Percentiles rank a stretch among this genome's conserved stretches.
These are phyloP conservation scores for Hydrolagus colliei DNA, from an alignment of 2,797 vertebrate genomes.

Conservation along the genomic window DNA sequence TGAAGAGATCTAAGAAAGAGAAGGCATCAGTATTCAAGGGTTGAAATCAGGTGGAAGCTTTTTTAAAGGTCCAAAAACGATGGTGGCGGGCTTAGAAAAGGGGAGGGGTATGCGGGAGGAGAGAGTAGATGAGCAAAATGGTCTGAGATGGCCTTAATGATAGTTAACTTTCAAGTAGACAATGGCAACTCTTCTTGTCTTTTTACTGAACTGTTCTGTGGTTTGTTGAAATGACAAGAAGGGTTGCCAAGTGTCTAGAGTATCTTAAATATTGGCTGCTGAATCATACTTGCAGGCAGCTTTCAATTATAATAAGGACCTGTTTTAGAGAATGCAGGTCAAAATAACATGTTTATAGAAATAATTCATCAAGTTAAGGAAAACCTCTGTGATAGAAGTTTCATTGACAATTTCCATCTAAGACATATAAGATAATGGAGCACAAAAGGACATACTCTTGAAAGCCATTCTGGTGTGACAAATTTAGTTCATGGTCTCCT, in stretches of 20 bases:
- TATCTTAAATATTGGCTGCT: background rate
- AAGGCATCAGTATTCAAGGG: too few relatives aligned
- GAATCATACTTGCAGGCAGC: background rate
- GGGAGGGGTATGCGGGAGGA: too few relatives aligned
- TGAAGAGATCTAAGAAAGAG: too few relatives aligned
- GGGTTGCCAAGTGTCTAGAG: background rate
- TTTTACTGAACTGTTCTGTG: too few relatives aligned
- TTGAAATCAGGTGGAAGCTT: too few relatives aligned
- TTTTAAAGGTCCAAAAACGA: too few relatives aligned
- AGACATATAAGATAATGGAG: background rate
- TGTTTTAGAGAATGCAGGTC: background rate
- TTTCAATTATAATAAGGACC: background rate
- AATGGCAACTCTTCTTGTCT: too few relatives aligned
- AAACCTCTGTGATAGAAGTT: background rate
- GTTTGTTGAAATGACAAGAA: background rate
- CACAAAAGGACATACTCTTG: background rate
- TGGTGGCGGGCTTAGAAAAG: too few relatives aligned
- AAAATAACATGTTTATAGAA: background rate
- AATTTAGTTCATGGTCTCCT: background rate
- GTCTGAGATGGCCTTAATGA: too few relatives aligned
- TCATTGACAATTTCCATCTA: background rate
- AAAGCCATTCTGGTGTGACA: background rate
- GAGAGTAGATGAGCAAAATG: too few relatives aligned
- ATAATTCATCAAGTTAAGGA: background rate
- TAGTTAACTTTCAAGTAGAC: too few relatives aligned